Conservation (phyloP, 2,113 vertebrate species). For the Dermatemys mawii region DNA sequence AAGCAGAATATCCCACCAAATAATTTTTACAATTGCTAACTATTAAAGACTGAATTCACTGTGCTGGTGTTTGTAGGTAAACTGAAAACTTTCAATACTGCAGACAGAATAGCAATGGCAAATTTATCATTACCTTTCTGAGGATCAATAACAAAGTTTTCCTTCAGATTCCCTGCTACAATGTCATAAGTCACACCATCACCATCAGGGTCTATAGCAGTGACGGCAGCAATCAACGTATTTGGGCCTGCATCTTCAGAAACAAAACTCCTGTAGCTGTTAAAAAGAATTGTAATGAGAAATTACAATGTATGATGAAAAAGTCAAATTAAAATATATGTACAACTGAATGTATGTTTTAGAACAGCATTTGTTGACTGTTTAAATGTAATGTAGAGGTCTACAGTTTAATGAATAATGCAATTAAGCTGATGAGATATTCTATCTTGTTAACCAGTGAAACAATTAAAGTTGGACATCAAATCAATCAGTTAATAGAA, state of each 20-base stretch:
- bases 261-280: slow-evolving; percentile 90
- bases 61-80: background rate
- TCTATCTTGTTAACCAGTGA: background rate
- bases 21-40: background rate
- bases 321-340: background rate
- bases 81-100: background rate
- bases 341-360: background rate
- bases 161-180: slow-evolving; percentile 83
- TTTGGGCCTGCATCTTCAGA: slow-evolving; percentile 92
- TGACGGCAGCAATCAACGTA: slow-evolving; percentile 86
- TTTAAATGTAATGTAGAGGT: background rate
- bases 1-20: background rate
- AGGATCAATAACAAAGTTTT: slow-evolving; percentile 90
- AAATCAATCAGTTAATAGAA: background rate
- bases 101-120: background rate
- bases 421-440: background rate
- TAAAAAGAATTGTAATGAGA: background rate
- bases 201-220: slow-evolving; percentile 90
- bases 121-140: slow-evolving; percentile 83
- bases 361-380: background rate
- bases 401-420: background rate
- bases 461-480: background rate
- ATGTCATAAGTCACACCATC: slow-evolving; percentile 88
- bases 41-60: background rate
- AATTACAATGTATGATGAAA: background rate